Evolutionary conservation across 1,140 invertebrate species (phyloP).

Genomic region (Apocrypta bakeri): DNA sequence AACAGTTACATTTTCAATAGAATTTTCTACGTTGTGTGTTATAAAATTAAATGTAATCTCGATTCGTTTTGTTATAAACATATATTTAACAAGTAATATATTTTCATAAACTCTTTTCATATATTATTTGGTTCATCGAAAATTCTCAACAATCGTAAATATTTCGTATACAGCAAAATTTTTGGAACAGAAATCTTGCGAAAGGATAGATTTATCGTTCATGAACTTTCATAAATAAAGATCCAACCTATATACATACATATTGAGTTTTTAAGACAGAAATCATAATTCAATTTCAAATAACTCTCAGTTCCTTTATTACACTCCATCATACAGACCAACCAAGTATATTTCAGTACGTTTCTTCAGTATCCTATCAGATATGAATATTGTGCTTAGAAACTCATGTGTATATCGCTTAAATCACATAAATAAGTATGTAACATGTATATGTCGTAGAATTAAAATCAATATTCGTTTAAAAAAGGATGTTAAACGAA

Average conservation of each 20-base stretch:
- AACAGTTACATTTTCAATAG: slow-evolving; percentile 27
- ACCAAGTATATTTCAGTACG: no score
- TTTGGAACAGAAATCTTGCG: slow-evolving; percentile 18
- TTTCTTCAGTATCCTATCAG: slow-evolving; percentile 9
- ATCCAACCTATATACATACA: slow-evolving; percentile 5
- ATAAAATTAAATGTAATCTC: slow-evolving; percentile 29
- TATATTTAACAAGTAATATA: slow-evolving; percentile 38
- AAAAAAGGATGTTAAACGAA: slow-evolving; percentile 45
- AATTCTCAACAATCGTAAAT: slow-evolving; percentile 37
- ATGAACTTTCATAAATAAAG: slow-evolving; percentile 30
- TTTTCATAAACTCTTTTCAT: slow-evolving; percentile 20
- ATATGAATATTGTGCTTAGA: not conserved
- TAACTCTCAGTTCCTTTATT: not conserved
- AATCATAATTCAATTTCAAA: slow-evolving; percentile 1
- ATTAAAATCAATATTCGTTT: slow-evolving; percentile 35
- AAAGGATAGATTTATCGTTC: not conserved
- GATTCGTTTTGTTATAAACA: slow-evolving; percentile 27
- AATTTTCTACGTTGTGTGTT: slow-evolving; percentile 9
- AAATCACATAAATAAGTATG: slow-evolving; percentile 25
- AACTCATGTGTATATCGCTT: slow-evolving; percentile 8
- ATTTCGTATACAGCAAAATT: slow-evolving; percentile 9
- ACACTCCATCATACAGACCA: not conserved
- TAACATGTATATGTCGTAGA: not conserved
- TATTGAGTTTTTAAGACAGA: slow-evolving; percentile 33
- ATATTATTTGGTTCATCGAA: slow-evolving; percentile 22